Conservation (phyloP, 2,113 vertebrate species). For the Anser cygnoides region DNA sequence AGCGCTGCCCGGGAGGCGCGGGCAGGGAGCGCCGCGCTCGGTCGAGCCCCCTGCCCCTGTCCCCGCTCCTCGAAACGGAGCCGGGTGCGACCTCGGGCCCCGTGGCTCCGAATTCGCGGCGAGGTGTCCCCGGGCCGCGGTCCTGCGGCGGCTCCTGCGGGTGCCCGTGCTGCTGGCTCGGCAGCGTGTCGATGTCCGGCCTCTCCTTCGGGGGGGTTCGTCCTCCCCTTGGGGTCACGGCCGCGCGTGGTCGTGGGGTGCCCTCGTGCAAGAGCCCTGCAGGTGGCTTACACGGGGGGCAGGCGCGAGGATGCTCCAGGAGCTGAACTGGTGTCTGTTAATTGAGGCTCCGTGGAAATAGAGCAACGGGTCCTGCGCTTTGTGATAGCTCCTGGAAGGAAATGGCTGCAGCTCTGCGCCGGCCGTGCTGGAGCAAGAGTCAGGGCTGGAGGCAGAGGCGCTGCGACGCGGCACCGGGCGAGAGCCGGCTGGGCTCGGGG, state of each 20-base stretch:
- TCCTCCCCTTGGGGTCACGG: background rate
- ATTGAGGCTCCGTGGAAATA: background rate
- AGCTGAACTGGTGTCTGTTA: background rate
- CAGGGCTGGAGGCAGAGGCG: background rate
- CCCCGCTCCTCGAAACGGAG: background rate
- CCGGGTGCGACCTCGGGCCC: background rate
- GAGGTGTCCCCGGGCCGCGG: background rate
- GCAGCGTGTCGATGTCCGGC: background rate
- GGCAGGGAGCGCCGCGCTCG: background rate
- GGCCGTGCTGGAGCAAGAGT: background rate
- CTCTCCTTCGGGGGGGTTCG: background rate
- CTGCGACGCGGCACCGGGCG: no score
- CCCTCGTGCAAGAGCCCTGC: rapidly evolving
- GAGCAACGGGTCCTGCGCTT: background rate
- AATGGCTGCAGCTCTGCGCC: background rate
- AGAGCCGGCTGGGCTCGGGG: rapidly evolving
- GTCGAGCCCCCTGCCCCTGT: background rate
- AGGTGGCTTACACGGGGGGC: rapidly evolving
- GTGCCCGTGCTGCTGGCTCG: background rate
- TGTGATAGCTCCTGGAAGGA: background rate
- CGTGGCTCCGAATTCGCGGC: background rate
- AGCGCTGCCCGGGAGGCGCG: background rate
- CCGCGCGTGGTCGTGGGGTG: background rate
- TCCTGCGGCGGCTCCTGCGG: background rate
- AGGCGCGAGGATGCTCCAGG: background rate